A percentile compares a stretch with the other conserved stretches of the same genome.
Evolutionary conservation across 2,888 invertebrate genomes (phyloP).

Genomic region (Colletes collaris): DNA sequence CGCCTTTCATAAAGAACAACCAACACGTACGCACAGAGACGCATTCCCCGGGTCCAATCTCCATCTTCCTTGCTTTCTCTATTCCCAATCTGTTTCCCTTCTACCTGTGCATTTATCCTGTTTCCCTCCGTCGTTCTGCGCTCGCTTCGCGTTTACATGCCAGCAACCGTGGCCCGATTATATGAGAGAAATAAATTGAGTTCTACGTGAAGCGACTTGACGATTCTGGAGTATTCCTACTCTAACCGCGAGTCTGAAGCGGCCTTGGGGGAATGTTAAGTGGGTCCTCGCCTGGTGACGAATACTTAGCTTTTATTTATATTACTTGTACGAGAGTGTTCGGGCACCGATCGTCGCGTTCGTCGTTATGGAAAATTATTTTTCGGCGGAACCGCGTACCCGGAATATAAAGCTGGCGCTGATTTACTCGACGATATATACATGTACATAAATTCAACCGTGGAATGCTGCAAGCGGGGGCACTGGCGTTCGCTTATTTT

Average conservation of each 20-base stretch:
- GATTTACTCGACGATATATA: no score
- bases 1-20: slow-evolving; percentile 73
- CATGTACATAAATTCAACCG: no score
- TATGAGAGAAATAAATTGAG: slow-evolving; percentile 76
- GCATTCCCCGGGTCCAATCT: slow-evolving; percentile 46
- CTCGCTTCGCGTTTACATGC: slow-evolving; percentile 60
- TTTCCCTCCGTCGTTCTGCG: slow-evolving; percentile 2
- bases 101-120: slow-evolving; percentile 27
- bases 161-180: slow-evolving; percentile 68
- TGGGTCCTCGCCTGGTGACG: slow-evolving; percentile 26
- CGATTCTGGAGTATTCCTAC: slow-evolving; percentile 59
- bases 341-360: background rate
- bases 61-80: slow-evolving; percentile 50
- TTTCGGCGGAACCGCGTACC: no score
- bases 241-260: slow-evolving; percentile 50
- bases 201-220: slow-evolving; percentile 75
- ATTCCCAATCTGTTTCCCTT: slow-evolving; percentile 46
- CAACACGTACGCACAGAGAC: slow-evolving; percentile 63
- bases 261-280: slow-evolving; percentile 59
- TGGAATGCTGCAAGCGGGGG: no score
- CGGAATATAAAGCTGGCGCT: no score
- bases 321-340: background rate
- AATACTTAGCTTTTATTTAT: slow-evolving; percentile 29
- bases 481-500: no score
- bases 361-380: background rate